Base-by-base conservation (phyloP, 2,797 vertebrate genomes). In the Rhinichthys osculus region DNA sequence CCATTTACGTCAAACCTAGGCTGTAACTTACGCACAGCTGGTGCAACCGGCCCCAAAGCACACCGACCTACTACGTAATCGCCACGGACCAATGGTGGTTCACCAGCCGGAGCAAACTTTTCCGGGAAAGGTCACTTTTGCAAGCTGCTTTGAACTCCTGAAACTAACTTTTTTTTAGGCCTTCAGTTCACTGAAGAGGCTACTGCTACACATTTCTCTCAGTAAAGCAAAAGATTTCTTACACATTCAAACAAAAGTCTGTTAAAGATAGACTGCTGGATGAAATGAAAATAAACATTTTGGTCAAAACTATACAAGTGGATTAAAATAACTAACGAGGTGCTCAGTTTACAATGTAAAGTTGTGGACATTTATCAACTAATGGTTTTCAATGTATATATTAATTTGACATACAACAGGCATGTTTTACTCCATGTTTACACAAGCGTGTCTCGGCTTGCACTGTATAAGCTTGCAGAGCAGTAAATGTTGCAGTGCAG, bases 401-500 rank as follows among this genome's bases (percentile, higher is more conserved):
- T 38, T 7, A 21, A 19, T 50, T 30, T 50, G 72, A 33, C 72
- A 19, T 9, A 19, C 71, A 73, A 50, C 52, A 54, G 27, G 30
- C 19, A 54, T 76, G 21, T n/a, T 77, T 77, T 40, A 77, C 33
- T 57, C 33, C 23, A 14, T 78, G 35, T 59, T 78, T 78, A 78
- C 76, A 40, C 16, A 17, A 50, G 47, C 5, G 47, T 50, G 47
- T 62, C 35, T 78, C 7, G 0, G 35, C 35, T 59, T 50, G 42
- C 17, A 35, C 30, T 54, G 52, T n/a, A 42, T 59, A 78, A 78
- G 40, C 57, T 62, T 66, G 40, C 59, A 33, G n/a, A 66, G 42
- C 5, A 4, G 33, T 38, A 4, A 69, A 19, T 38, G 33, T 70
- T 35, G 17, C 33, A 21, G 38, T 79, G 78, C 78, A 64, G 78